Evolutionary conservation across 2,113 vertebrate species (phyloP), one percentile per base, ranked within the genome.

Genomic region (Callopanchax toddi): DNA sequence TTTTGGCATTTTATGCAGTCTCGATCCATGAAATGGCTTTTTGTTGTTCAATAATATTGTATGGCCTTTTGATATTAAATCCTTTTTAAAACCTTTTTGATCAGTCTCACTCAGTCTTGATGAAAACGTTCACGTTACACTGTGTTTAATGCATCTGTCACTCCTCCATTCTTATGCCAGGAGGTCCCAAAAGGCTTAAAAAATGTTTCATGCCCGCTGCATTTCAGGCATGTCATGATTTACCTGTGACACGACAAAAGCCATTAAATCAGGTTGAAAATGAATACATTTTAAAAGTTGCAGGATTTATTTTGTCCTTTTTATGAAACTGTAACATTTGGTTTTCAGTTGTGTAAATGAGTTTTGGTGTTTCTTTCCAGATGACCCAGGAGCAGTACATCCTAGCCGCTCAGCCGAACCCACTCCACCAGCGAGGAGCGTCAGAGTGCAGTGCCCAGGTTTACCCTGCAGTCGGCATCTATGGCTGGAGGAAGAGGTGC

Each of bases 331-430:
- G 32, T 39, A 1, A 17, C 3, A 13, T n/a, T 25, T 42, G 15
- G 2, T 21, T 2, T 11, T n/a, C 16, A 7, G 8, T n/a, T 29
- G 2, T 25, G 21, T 64, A 39, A 43, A 45, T 21, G 11, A 23
- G 21, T 42, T 22, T 9, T 39, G 52, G 7, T 55, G 1, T 66
- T 40, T 72, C 25, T 36, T 32, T 48, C n/a, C 86, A 99, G 97
- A 99, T 99, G 97, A 98, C 97, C 68, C 95, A 97, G 89, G 97
- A 99, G 91, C 97, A 99, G 91, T 99, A 97, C 44, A 97, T 99
- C 77, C 84, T 98, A 67, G 96, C 96, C 26, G 94, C 97, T 43
- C 97, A 98, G 81, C 94, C 96, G 50, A 96, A 95, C 72, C 94
- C 91, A n/a, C 91, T 98, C 39, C 94, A 94, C 77, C 93, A 95